These are phyloP conservation scores for Anguilla anguilla DNA, from an alignment of 2,797 vertebrate genomes.

Conservation along the genomic window DNA sequence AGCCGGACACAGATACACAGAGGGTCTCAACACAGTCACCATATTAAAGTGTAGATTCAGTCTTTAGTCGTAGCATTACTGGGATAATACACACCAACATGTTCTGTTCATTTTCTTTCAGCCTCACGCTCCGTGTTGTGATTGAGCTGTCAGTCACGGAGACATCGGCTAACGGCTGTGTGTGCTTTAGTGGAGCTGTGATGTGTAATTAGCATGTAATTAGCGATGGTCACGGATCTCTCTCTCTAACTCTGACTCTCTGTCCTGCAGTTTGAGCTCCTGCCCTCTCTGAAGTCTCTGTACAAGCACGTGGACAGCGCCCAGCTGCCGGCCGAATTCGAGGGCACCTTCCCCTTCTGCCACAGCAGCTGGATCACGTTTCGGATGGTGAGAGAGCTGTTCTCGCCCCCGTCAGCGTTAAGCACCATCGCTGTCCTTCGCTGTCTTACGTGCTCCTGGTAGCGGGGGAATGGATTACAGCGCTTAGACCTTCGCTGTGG, in stretches of 20 bases:
- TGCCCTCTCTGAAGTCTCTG: conserved; percentile 81
- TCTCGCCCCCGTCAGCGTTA: not conserved
- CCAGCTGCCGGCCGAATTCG: conserved; percentile 80
- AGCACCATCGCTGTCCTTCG: not conserved
- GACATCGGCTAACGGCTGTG: not conserved
- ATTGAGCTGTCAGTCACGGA: too few relatives aligned
- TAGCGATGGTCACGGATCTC: not conserved
- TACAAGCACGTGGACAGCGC: conserved; percentile 79
- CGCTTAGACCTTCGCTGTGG: not conserved
- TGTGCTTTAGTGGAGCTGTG: not conserved
- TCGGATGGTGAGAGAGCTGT: conserved; percentile 73
- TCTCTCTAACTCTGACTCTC: not conserved
- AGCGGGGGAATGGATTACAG: not conserved
- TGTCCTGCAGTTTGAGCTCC: conserved; percentile 76
- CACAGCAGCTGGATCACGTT: conserved; percentile 87
- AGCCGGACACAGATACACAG: not conserved
- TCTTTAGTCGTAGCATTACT: not conserved
- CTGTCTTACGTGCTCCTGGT: not conserved
- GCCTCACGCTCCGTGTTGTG: not conserved
- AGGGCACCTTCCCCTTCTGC: conserved; percentile 82
- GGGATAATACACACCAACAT: not conserved
- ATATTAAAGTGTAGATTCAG: not conserved
- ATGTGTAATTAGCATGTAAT: conserved; percentile 16
- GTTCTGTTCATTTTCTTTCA: not conserved
- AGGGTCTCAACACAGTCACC: too few relatives aligned